phyloP scores from a whole-genome alignment of 1,140 invertebrate species.

The Ctenoplectra terminalis region DNA sequence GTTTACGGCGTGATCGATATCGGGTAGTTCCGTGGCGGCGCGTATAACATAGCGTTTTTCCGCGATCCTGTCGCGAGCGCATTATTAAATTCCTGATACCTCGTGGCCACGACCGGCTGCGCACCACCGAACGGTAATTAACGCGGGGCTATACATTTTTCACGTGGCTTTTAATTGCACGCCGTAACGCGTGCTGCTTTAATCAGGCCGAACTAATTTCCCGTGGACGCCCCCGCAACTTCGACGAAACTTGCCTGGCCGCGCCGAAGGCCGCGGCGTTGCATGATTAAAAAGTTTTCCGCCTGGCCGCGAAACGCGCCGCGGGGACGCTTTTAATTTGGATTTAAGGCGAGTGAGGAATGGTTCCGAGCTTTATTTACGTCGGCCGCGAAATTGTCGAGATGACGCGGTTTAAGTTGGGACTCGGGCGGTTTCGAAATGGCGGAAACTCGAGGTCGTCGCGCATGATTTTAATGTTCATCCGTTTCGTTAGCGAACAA shows the following conservation, averaged over 20 bases:
- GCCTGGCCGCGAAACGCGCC: neutral
- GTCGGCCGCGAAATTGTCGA: neutral
- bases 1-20: conserved; percentile 34
- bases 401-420: neutral
- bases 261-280: neutral
- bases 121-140: conserved; percentile 16
- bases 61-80: neutral
- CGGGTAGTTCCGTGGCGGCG: neutral
- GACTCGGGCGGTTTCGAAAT: too few species aligned
- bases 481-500: neutral
- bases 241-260: neutral
- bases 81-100: conserved; percentile 52
- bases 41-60: neutral
- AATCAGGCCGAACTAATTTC: conserved; percentile 37
- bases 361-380: neutral
- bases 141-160: conserved; percentile 36
- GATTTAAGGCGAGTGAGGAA: neutral
- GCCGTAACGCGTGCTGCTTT: conserved; percentile 5
- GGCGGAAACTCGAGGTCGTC: too few species aligned
- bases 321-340: neutral
- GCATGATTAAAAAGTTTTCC: conserved; percentile 33
- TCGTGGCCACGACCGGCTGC: too few species aligned
- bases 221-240: neutral
- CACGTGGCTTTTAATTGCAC: conserved; percentile 19
- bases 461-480: neutral